Evolutionary conservation across 2,797 vertebrate species (phyloP).

Genomic region (Bryconaethiops microstoma): DNA sequence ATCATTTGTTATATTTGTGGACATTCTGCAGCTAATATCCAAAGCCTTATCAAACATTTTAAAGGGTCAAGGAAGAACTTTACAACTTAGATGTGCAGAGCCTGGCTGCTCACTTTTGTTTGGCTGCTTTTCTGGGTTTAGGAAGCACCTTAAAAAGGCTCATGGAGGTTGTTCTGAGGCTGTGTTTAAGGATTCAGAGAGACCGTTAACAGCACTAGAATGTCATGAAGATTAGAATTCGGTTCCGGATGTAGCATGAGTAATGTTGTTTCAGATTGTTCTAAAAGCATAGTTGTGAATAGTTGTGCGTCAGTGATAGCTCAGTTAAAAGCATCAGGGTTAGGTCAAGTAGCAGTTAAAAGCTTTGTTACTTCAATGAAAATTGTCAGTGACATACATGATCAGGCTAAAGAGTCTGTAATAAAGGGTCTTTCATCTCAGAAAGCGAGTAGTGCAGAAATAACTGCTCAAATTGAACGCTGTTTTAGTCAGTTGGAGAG

Average conservation of each 20-base stretch:
- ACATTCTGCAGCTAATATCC: too few species aligned
- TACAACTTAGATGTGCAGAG: background rate
- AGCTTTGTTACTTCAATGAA: too few species aligned
- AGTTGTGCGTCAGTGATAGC: too few species aligned
- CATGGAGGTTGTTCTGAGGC: background rate
- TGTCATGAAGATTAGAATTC: background rate
- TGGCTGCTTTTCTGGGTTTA: slow-evolving; percentile 14
- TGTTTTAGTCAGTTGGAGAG: slow-evolving; percentile 50
- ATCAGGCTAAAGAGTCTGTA: slow-evolving; percentile 9
- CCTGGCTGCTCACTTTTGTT: background rate
- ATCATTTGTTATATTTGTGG: background rate
- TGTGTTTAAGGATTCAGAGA: background rate
- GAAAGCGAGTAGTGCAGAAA: slow-evolving; percentile 28
- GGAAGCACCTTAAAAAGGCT: background rate
- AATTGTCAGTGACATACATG: too few species aligned
- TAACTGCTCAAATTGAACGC: slow-evolving; percentile 31
- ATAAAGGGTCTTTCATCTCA: slow-evolving; percentile 35
- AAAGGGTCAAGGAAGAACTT: background rate
- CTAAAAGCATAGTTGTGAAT: too few species aligned
- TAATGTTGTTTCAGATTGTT: too few species aligned
- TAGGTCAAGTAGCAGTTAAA: too few species aligned
- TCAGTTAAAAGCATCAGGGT: too few species aligned
- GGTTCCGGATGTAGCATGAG: too few species aligned
- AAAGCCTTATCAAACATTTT: slow-evolving; percentile 1
- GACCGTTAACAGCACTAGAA: background rate